phyloP scores from a whole-genome alignment of 1,140 invertebrate genomes.

The Antheraea mylitta region DNA sequence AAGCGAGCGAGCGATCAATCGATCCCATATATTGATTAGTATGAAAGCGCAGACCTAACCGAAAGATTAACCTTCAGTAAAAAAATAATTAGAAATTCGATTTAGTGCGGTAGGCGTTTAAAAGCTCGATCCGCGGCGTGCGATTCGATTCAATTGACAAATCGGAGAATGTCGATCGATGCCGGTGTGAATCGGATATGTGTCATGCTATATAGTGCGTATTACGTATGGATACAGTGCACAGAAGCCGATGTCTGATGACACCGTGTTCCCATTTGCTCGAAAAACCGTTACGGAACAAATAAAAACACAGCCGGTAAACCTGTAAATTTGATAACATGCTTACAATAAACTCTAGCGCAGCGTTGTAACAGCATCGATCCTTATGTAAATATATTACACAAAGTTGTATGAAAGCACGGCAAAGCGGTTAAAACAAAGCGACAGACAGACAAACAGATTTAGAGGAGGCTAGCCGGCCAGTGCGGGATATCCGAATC shows the following conservation, averaged over 20 bases:
- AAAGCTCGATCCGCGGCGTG: slow-evolving; percentile 47
- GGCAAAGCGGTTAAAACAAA: slow-evolving; percentile 57
- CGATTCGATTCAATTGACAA: slow-evolving; percentile 26
- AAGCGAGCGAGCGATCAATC: slow-evolving; percentile 69
- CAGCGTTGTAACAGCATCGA: slow-evolving; percentile 19
- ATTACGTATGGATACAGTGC: slow-evolving; percentile 29
- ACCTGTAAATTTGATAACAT: slow-evolving; percentile 21
- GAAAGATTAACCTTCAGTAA: slow-evolving; percentile 49
- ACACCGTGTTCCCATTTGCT: background rate
- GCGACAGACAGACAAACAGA: slow-evolving; percentile 56
- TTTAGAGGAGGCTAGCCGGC: slow-evolving; percentile 74
- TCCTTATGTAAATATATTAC: slow-evolving; percentile 23
- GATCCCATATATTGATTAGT: slow-evolving; percentile 42
- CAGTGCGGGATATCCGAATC: slow-evolving; percentile 60
- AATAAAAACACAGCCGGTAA: slow-evolving; percentile 15
- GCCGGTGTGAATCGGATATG: slow-evolving; percentile 74
- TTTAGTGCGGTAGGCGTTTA: slow-evolving; percentile 48
- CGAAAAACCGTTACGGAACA: background rate
- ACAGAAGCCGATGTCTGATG: slow-evolving; percentile 12
- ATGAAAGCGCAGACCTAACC: slow-evolving; percentile 67
- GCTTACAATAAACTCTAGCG: slow-evolving; percentile 23
- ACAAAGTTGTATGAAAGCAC: slow-evolving; percentile 45
- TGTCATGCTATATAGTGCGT: slow-evolving; percentile 45
- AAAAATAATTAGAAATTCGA: slow-evolving; percentile 32
- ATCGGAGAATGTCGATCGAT: slow-evolving; percentile 39